These are phyloP conservation scores for Mesodorylaimus sp. DNA, from an alignment of 2,888 invertebrate species.

Conservation along the genomic window DNA sequence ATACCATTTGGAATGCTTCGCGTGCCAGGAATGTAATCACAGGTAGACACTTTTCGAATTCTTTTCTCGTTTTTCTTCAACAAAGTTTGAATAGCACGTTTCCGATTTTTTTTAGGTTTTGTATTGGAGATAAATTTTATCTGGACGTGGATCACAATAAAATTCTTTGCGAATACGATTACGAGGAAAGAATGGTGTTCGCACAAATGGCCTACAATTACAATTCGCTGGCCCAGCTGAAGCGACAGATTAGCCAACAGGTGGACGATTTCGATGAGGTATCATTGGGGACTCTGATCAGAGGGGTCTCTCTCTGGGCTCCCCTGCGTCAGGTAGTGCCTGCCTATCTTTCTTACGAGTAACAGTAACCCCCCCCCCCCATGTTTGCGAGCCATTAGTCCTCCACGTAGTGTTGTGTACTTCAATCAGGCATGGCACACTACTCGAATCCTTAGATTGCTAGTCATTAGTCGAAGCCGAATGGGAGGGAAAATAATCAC, in stretches of 20 bases:
- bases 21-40: conserved; percentile 82
- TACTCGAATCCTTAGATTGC: too few relatives aligned
- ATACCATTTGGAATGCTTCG: conserved; percentile 80
- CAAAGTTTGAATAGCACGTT: background rate
- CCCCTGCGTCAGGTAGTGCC: too few relatives aligned
- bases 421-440: too few relatives aligned
- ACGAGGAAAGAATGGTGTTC: conserved; percentile 72
- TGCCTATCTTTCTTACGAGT: too few relatives aligned
- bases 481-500: too few relatives aligned
- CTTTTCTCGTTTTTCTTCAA: background rate
- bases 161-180: conserved; percentile 81
- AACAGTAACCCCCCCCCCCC: too few relatives aligned
- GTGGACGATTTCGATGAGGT: conserved; percentile 8
- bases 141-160: conserved; percentile 60
- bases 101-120: conserved; percentile 49
- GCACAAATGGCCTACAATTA: conserved; percentile 59
- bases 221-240: conserved; percentile 61
- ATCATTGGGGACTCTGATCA: too few relatives aligned
- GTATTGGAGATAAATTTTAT: conserved; percentile 80
- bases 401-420: too few relatives aligned
- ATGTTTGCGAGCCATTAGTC: too few relatives aligned
- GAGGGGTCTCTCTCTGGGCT: too few relatives aligned
- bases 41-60: conserved; percentile 41
- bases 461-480: too few relatives aligned
- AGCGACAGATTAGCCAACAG: conserved; percentile 28